Conservation (phyloP, 2,797 vertebrate species). For the Ctenosaura bakeri region DNA sequence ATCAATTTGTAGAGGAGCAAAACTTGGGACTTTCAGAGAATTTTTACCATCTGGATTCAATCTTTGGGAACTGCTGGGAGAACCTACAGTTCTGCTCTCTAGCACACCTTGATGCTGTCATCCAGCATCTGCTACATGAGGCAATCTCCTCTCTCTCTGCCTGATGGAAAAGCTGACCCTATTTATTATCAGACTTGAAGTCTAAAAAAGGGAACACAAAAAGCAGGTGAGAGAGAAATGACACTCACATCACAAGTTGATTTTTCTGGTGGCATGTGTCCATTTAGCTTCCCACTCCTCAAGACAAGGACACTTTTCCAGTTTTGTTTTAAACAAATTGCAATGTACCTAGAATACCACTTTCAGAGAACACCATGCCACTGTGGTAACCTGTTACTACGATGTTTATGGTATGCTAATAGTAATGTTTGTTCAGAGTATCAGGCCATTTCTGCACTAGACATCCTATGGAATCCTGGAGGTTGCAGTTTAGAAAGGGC, state of each 20-base stretch:
- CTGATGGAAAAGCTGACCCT: not conserved
- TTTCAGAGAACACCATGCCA: not conserved
- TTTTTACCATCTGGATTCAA: too few species aligned
- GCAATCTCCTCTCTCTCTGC: not conserved
- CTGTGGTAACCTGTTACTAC: not conserved
- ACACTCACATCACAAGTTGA: not conserved
- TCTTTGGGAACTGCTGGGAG: not conserved
- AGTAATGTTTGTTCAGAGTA: not conserved
- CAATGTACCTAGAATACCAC: too few species aligned
- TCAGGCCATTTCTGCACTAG: too few species aligned
- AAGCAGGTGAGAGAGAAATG: not conserved
- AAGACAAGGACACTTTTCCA: too few species aligned
- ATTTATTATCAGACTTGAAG: not conserved
- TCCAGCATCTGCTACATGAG: not conserved
- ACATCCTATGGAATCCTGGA: too few species aligned
- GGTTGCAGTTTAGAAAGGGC: too few species aligned
- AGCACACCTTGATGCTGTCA: not conserved
- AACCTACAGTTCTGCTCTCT: not conserved
- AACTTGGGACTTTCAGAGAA: too few species aligned
- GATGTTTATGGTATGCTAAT: not conserved
- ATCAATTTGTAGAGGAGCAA: too few species aligned
- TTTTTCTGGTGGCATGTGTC: too few species aligned
- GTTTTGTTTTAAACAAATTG: too few species aligned
- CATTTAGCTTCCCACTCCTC: too few species aligned
- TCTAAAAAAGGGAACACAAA: not conserved